phyloP scores from a whole-genome alignment of 2,888 invertebrate species.

The Tuberolachnus salignus region DNA sequence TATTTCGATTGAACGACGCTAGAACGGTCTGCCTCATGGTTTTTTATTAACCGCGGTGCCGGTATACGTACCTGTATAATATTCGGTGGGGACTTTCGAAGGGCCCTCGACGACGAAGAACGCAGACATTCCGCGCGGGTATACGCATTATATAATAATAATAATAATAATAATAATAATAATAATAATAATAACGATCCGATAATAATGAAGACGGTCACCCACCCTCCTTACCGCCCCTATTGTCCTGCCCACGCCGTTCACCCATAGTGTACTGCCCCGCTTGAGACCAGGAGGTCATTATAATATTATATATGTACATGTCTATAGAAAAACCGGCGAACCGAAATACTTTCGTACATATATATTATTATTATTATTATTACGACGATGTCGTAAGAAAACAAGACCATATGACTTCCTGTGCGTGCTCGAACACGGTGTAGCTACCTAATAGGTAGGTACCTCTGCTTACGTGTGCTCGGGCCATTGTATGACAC shows the following conservation, averaged over 20 bases:
- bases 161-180: constrained; percentile 20
- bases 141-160: background rate
- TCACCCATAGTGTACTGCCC: constrained; percentile 21
- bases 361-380: too few species aligned
- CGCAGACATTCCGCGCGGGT: background rate
- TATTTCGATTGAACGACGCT: too few species aligned
- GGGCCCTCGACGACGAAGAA: background rate
- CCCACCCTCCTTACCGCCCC: background rate
- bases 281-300: background rate
- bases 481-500: background rate
- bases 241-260: background rate
- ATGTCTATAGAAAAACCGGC: constrained; percentile 14
- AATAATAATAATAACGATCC: background rate
- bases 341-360: background rate
- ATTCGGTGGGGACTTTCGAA: too few species aligned
- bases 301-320: background rate
- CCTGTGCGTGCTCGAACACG: constrained; percentile 11
- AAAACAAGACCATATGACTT: constrained; percentile 40
- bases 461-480: too few species aligned
- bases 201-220: constrained; percentile 10
- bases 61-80: too few species aligned
- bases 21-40: too few species aligned
- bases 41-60: too few species aligned
- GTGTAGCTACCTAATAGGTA: constrained; percentile 2
- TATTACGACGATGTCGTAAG: background rate